A percentile compares a stretch with the other conserved stretches of the same genome.
These are phyloP conservation scores for Riptortus pedestris DNA, from an alignment of 1,140 invertebrate species.

Conservation along the genomic window DNA sequence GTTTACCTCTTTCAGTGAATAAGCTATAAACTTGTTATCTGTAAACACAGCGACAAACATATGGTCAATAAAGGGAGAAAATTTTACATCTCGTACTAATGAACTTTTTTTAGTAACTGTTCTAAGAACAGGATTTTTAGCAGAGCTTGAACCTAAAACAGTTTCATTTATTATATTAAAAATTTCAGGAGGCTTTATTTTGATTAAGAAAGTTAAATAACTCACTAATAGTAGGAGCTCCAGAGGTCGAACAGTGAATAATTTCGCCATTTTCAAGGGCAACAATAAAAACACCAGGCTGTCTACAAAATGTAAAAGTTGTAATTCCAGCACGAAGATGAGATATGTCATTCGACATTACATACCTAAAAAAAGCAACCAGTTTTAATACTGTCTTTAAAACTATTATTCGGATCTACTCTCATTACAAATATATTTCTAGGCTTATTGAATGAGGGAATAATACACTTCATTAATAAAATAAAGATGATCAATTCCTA, in stretches of 20 bases:
- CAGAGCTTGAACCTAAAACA: neutral
- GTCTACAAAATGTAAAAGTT: constrained; percentile 21
- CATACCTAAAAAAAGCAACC: constrained; percentile 16
- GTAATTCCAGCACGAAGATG: constrained; percentile 16
- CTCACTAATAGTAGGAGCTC: constrained; percentile 8
- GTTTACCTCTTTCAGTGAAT: constrained; percentile 22
- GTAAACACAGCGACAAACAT: constrained; percentile 16
- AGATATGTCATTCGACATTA: neutral
- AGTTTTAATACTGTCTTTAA: neutral
- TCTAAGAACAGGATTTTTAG: constrained; percentile 22
- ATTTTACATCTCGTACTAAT: constrained; percentile 15
- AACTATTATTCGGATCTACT: neutral
- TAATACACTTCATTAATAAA: too few species aligned
- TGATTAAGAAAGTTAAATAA: neutral
- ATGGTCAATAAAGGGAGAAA: constrained; percentile 23
- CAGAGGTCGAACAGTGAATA: constrained; percentile 24
- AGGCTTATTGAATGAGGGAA: too few species aligned
- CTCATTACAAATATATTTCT: neutral
- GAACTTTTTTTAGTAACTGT: constrained; percentile 1
- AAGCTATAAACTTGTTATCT: constrained; percentile 17
- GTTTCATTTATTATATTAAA: neutral
- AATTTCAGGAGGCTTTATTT: neutral
- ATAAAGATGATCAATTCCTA: too few species aligned
- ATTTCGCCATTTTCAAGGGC: constrained; percentile 24
- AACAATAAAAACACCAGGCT: constrained; percentile 21